Conservation (phyloP, 2,888 invertebrate genomes). For the Congeria kusceri region DNA sequence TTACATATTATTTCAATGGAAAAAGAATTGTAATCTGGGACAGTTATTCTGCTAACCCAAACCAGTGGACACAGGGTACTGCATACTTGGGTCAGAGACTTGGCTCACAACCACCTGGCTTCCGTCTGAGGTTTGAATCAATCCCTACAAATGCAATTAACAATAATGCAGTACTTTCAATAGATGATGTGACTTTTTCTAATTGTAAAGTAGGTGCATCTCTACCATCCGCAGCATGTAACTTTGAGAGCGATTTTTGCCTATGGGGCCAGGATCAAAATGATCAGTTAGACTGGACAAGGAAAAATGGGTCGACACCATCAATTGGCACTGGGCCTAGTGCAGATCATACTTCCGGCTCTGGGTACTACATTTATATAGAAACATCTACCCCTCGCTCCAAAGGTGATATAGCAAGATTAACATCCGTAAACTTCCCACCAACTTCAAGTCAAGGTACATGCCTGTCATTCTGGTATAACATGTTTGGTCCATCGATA, state of each 20-base stretch:
- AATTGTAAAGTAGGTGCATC: constrained; percentile 72
- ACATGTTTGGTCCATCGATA: constrained; percentile 81
- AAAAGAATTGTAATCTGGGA: constrained; percentile 50
- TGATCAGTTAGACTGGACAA: constrained; percentile 81
- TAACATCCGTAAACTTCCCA: constrained; percentile 71
- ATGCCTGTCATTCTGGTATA: constrained; percentile 82
- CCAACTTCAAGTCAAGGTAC: constrained; percentile 73
- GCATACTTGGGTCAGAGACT: constrained; percentile 69
- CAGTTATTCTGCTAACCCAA: constrained; percentile 24
- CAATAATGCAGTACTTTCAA: constrained; percentile 75
- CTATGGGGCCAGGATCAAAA: constrained; percentile 74
- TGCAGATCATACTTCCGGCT: constrained; percentile 72
- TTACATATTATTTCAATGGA: constrained; percentile 60
- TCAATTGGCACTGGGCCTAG: constrained; percentile 80
- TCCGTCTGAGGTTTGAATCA: constrained; percentile 63
- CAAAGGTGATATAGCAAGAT: constrained; percentile 87
- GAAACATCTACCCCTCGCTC: constrained; percentile 87
- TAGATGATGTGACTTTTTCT: constrained; percentile 81
- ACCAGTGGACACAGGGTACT: constrained; percentile 70
- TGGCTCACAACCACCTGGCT: constrained; percentile 55
- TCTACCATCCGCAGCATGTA: constrained; percentile 75
- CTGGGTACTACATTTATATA: constrained; percentile 77
- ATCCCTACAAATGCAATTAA: constrained; percentile 58
- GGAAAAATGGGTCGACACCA: constrained; percentile 70
- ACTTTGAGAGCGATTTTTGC: constrained; percentile 79